Conservation (phyloP, 92 coral and sea anemone genomes). For the Parazoanthus darwini region DNA sequence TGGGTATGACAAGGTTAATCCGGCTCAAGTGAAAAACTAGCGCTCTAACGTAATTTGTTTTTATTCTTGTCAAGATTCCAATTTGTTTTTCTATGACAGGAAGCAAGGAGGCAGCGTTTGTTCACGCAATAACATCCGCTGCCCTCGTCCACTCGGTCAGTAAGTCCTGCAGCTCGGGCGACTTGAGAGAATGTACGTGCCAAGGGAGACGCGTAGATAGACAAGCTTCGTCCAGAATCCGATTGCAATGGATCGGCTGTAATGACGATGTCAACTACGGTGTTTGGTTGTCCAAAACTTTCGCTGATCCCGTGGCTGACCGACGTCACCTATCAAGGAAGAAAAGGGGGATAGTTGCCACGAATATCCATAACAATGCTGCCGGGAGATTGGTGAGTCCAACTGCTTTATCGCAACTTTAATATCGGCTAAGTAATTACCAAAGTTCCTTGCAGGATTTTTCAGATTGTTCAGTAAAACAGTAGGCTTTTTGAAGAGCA, state of each 20-base stretch:
- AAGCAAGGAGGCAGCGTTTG: conserved; percentile 93
- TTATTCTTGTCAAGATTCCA: not conserved
- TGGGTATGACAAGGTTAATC: conserved; percentile 50
- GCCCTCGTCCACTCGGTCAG: conserved; percentile 20
- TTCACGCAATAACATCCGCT: conserved; percentile 79
- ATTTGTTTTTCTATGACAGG: conserved; percentile 60
- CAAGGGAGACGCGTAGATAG: not conserved
- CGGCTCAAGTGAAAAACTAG: not conserved
- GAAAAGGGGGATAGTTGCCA: conserved; percentile 56
- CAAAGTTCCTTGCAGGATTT: not conserved
- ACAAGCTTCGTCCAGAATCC: conserved; percentile 33
- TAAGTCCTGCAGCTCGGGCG: conserved; percentile 7
- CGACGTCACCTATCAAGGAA: conserved; percentile 50
- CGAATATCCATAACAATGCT: conserved; percentile 90
- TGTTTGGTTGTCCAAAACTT: conserved; percentile 76
- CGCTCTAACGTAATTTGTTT: not conserved
- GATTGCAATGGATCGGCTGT: conserved; percentile 66
- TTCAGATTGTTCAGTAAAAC: not conserved
- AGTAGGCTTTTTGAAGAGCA: not conserved
- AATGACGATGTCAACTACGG: conserved; percentile 84
- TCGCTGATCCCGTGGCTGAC: conserved; percentile 71
- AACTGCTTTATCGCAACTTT: not conserved
- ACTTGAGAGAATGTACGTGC: conserved; percentile 13
- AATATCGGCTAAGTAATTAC: not conserved
- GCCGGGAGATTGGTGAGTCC: conserved; percentile 90